Base-by-base conservation (phyloP, 2,888 invertebrate species). In the Mesorhabditis sp. region DNA sequence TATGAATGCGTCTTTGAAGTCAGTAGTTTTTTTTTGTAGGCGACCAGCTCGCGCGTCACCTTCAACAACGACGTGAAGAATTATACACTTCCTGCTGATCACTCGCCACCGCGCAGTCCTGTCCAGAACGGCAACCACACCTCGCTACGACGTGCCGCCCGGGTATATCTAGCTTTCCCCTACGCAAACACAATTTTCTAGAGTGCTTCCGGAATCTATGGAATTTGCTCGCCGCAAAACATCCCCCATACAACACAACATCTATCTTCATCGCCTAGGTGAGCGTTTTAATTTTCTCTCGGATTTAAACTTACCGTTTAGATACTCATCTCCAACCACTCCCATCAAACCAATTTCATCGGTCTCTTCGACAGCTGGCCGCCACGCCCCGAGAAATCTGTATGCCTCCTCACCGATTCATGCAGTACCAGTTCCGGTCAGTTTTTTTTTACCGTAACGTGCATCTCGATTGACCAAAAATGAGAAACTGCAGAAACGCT, bases 251-350 rank as follows among this genome's bases (percentile, higher is more conserved):
- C 65, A 65, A 45, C n/a, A 41, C 50, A 64, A 43, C 10, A 71
- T 66, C 28, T 63, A 58, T 15, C 65, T 65, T 13, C 63, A 13
- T 63, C 63, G 13, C 28, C 28, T 10, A 13, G 7, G 28, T n/a
- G 63, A 13, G 63, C 28, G 1, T 28, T 28, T 28, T 28, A 28
- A 28, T 28, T 28, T 28, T 28, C 28, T 28, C 2, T 28, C 28
- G 28, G 28, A 28, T 28, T 28, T 28, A 28, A 28, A 28, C 28
- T 28, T 28, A 28, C 28, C 28, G 28, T 50, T 50, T 10, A 68
- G 76, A 5, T 80, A 76, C 68, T 74, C 80, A 7, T 80, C 80
- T 0, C 81, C 83, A 4, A 84, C 84, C 0, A 84, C 84, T 43
- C 84, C 84, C 7, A 81, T 84, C 50, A 84, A 78, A 43, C 76